Evolutionary conservation across 2,113 vertebrate genomes (phyloP).

Genomic region (Tautogolabrus adspersus): DNA sequence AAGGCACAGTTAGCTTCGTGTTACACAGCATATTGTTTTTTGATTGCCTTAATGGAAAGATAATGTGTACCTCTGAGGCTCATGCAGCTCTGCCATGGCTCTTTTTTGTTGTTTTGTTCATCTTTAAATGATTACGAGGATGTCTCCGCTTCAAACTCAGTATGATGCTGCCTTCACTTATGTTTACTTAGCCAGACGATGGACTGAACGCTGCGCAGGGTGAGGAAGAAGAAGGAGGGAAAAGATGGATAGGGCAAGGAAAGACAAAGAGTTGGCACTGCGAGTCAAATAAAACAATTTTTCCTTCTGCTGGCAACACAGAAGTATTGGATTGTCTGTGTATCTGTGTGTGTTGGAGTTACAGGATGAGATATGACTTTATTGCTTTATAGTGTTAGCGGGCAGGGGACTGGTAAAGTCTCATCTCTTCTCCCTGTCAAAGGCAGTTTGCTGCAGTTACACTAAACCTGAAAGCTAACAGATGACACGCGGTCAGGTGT

Average conservation of each 20-base stretch:
- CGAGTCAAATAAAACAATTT: conserved; percentile 55
- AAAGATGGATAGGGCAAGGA: conserved; percentile 9
- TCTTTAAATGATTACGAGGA: conserved; percentile 49
- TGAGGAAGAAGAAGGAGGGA: neutral
- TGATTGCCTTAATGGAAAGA: conserved; percentile 2
- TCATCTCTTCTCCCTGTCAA: conserved; percentile 38
- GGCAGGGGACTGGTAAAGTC: conserved; percentile 15
- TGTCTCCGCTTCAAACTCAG: conserved; percentile 43
- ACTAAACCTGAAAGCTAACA: conserved; percentile 18
- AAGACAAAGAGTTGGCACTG: conserved; percentile 61
- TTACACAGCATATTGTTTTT: conserved; percentile 3
- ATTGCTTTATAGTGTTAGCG: conserved; percentile 25
- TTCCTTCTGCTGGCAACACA: conserved; percentile 42
- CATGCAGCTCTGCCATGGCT: neutral
- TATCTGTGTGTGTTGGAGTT: conserved; percentile 3
- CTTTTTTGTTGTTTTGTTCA: conserved; percentile 18
- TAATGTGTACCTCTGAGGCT: conserved; percentile 17
- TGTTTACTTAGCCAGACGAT: conserved; percentile 49
- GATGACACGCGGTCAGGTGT: neutral
- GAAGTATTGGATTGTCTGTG: conserved; percentile 1
- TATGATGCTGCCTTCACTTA: conserved; percentile 41
- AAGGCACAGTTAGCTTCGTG: neutral
- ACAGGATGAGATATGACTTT: conserved; percentile 31
- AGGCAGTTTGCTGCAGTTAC: conserved; percentile 15
- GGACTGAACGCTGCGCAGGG: conserved; percentile 1